phyloP scores from a whole-genome alignment of 2,888 invertebrate species.

The Didymodactylos carnosus region DNA sequence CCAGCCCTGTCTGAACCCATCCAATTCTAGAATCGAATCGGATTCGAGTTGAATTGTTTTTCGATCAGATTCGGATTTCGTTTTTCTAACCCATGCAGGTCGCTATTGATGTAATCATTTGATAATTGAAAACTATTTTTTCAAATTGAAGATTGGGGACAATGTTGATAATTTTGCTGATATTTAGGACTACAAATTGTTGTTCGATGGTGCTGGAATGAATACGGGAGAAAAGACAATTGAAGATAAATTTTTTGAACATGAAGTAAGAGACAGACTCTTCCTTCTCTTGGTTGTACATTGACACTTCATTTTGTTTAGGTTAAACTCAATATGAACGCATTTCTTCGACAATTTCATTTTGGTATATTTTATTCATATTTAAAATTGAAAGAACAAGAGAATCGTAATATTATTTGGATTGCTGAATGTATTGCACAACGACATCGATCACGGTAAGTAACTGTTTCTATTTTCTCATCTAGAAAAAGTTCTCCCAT shows the following conservation, averaged over 20 bases:
- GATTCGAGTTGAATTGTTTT: too few relatives aligned
- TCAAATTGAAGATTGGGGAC: too few relatives aligned
- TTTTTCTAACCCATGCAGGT: too few relatives aligned
- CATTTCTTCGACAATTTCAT: conserved; percentile 96
- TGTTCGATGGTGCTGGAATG: conserved; percentile 88
- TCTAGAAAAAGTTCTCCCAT: conserved; percentile 48
- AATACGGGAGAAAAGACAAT: conserved; percentile 95
- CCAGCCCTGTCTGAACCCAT: too few relatives aligned
- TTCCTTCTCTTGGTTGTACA: too few relatives aligned
- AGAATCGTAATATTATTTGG: conserved; percentile 98
- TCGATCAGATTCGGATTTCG: too few relatives aligned
- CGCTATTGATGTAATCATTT: too few relatives aligned
- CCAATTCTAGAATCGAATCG: too few relatives aligned
- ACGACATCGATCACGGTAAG: conserved; percentile 98
- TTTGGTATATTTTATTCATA: conserved; percentile 98
- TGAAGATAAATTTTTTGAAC: conserved; percentile 97
- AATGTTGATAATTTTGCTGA: conserved; percentile 98
- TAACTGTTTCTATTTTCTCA: conserved; percentile 49
- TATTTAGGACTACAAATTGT: conserved; percentile 65
- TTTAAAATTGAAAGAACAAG: conserved; percentile 94
- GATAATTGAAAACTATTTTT: too few relatives aligned
- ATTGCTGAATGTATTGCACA: conserved; percentile 98
- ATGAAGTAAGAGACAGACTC: conserved; percentile 76
- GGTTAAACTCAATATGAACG: conserved; percentile 60
- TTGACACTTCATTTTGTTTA: background rate